Conservation (phyloP, 2,113 vertebrate species). For the Trematocara nigrifrons region DNA sequence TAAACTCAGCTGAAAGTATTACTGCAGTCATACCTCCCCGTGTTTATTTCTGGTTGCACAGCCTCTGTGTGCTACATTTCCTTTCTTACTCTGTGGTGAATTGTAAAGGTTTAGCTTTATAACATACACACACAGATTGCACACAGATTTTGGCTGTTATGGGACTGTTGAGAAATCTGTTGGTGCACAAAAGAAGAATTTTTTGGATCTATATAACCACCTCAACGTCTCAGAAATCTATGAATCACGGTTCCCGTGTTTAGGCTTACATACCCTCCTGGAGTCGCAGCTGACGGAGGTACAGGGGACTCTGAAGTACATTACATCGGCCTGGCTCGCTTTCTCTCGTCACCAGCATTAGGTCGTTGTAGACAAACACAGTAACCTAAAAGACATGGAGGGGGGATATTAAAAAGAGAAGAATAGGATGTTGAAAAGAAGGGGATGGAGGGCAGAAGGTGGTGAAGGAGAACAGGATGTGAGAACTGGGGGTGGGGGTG, state of each 20-base stretch:
- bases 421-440: not conserved
- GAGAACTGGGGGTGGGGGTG: not conserved
- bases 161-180: not conserved
- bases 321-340: conserved; percentile 86
- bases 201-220: not conserved
- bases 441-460: not conserved
- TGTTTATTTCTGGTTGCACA: conserved; percentile 14
- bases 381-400: conserved; percentile 75
- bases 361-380: conserved; percentile 87
- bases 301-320: conserved; percentile 90
- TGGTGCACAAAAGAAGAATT: not conserved
- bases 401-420: not conserved
- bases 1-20: conserved; percentile 5
- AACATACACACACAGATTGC: not conserved
- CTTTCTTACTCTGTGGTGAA: not conserved
- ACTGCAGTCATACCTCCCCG: not conserved
- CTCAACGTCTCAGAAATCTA: not conserved
- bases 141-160: not conserved
- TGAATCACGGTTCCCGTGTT: not conserved
- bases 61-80: not conserved
- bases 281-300: conserved; percentile 83
- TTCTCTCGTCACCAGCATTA: conserved; percentile 93
- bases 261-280: conserved; percentile 81
- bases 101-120: not conserved
- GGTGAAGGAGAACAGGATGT: not conserved